These are phyloP conservation scores for Steromphala cineraria DNA, from an alignment of 2,888 invertebrate species.

Conservation along the genomic window DNA sequence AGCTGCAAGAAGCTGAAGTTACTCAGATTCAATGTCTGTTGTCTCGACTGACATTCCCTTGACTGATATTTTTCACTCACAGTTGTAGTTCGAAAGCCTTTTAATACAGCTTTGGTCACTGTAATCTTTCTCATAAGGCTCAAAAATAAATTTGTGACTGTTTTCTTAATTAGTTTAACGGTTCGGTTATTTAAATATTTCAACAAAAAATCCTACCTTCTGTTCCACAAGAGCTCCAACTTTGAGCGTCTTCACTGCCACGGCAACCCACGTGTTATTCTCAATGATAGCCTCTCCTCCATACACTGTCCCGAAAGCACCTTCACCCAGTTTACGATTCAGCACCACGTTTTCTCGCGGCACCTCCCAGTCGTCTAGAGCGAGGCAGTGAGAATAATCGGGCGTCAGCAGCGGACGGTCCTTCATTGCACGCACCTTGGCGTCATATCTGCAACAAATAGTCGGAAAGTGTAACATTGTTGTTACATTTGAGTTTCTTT, in stretches of 20 bases:
- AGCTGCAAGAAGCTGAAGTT: too few species aligned
- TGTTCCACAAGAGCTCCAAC: conserved; percentile 88
- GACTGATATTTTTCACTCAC: too few species aligned
- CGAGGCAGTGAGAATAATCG: conserved; percentile 75
- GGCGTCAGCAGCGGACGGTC: conserved; percentile 81
- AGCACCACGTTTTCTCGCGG: conserved; percentile 86
- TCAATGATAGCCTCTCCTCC: conserved; percentile 89
- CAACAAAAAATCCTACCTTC: conserved; percentile 78
- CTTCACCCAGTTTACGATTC: conserved; percentile 81
- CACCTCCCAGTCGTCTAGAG: conserved; percentile 92
- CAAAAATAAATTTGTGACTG: too few species aligned
- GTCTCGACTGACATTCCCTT: too few species aligned
- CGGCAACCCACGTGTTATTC: conserved; percentile 82
- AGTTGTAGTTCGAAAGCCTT: too few species aligned
- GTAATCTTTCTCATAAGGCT: too few species aligned
- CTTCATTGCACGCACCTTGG: conserved; percentile 82
- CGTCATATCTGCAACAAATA: conserved; percentile 79
- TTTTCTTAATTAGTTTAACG: too few species aligned
- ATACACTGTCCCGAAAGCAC: conserved; percentile 94
- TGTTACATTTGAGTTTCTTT: too few species aligned
- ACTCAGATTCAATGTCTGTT: too few species aligned
- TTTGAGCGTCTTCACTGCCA: conserved; percentile 87
- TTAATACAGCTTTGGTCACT: too few species aligned
- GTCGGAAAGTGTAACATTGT: too few species aligned
- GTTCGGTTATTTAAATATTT: too few species aligned